Evolutionary conservation across 2,113 vertebrate species (phyloP).

Genomic region (Oceanodroma tethys): DNA sequence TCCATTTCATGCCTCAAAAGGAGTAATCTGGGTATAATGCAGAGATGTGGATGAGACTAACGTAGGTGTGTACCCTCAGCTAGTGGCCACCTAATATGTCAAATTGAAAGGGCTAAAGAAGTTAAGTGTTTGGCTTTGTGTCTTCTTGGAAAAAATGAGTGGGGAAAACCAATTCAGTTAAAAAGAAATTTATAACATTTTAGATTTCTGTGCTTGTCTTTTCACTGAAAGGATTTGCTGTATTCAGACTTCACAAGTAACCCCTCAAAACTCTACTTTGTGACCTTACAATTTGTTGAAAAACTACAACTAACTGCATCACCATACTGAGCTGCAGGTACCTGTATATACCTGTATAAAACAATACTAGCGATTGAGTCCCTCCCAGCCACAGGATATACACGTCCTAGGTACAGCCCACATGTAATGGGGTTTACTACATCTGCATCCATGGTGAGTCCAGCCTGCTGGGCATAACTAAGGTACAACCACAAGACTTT

Average conservation of each 20-base stretch:
- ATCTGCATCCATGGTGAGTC: neutral
- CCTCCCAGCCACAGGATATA: neutral
- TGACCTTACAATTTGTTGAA: neutral
- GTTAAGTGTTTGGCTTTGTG: neutral
- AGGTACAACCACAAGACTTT: neutral
- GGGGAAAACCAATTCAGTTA: neutral
- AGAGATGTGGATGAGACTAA: neutral
- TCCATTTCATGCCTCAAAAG: neutral
- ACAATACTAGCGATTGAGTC: neutral
- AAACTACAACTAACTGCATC: neutral
- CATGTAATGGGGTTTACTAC: neutral
- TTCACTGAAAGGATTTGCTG: neutral
- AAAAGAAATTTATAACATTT: neutral
- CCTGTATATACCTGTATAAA: neutral
- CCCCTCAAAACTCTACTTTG: neutral
- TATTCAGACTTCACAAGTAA: neutral
- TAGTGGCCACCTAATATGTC: neutral
- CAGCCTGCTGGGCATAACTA: neutral
- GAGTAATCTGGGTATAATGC: neutral
- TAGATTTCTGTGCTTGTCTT: neutral
- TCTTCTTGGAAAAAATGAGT: neutral
- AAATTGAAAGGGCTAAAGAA: neutral
- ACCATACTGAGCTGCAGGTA: neutral
- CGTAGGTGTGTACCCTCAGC: rapidly evolving
- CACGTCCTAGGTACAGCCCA: neutral